A percentile compares a stretch with the other conserved stretches of the same genome.
Evolutionary conservation across 2,888 invertebrate species (phyloP).

Genomic region (Nemoura dubitans): DNA sequence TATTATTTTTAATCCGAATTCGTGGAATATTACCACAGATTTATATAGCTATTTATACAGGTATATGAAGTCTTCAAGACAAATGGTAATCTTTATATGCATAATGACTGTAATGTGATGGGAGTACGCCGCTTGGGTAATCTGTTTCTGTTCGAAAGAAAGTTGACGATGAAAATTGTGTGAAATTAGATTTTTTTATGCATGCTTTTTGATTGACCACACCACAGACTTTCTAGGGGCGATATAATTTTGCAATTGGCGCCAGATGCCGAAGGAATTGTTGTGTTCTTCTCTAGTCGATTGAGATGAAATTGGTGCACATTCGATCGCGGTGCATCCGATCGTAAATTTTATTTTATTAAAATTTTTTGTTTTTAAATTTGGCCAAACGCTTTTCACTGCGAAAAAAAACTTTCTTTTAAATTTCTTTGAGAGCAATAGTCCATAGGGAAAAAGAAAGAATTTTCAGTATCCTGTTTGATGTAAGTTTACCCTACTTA

Average conservation of each 20-base stretch:
- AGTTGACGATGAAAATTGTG: neutral
- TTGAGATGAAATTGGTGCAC: neutral
- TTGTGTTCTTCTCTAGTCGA: neutral
- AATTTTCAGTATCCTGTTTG: too few relatives aligned
- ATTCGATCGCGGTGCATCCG: too few relatives aligned
- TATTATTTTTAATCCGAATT: neutral
- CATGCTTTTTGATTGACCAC: neutral
- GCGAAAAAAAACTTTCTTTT: too few relatives aligned
- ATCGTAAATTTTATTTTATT: too few relatives aligned
- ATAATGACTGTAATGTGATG: neutral
- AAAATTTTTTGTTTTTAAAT: too few relatives aligned
- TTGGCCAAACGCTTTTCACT: too few relatives aligned
- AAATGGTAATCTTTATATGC: neutral
- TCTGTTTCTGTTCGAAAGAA: neutral
- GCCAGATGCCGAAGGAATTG: too few relatives aligned
- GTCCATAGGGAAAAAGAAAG: too few relatives aligned
- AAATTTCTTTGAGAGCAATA: too few relatives aligned
- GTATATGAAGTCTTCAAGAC: neutral
- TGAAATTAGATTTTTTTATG: neutral
- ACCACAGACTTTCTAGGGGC: too few relatives aligned
- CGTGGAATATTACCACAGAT: neutral
- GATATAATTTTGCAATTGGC: too few relatives aligned
- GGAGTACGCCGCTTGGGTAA: neutral
- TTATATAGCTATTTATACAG: neutral
- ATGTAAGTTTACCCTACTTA: too few relatives aligned